Conservation (phyloP, 2,113 vertebrate genomes). For the Phylloscopus trochilus region DNA sequence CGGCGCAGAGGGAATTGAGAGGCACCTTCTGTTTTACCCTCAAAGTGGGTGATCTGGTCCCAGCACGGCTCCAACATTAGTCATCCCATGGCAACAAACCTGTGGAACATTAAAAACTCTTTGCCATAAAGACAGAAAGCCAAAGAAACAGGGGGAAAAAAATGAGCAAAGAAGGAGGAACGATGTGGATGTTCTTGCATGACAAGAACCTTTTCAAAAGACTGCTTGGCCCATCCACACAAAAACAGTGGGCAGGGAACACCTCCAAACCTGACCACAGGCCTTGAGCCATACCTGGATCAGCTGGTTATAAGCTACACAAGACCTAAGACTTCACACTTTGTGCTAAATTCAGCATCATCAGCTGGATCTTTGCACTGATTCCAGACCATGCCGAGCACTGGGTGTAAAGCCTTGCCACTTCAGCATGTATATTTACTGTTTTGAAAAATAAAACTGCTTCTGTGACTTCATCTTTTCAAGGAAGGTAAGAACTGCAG, state of each 20-base stretch:
- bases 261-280: background rate
- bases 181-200: background rate
- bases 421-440: background rate
- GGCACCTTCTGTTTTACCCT: constrained; percentile 6
- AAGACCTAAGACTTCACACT: background rate
- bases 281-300: background rate
- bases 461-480: constrained; percentile 18
- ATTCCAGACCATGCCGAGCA: background rate
- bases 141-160: background rate
- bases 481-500: constrained; percentile 8
- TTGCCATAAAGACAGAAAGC: background rate
- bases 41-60: constrained; percentile 49
- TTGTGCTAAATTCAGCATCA: constrained; percentile 10
- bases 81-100: background rate
- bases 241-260: background rate
- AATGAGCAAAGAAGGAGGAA: background rate
- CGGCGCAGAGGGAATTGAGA: background rate
- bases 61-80: background rate
- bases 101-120: background rate
- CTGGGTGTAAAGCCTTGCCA: background rate
- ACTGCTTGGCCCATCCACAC: background rate
- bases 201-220: background rate
- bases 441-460: background rate
- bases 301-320: background rate
- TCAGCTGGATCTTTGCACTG: background rate